Conservation (phyloP, 2,113 vertebrate species). For the Crotalus tigris region DNA sequence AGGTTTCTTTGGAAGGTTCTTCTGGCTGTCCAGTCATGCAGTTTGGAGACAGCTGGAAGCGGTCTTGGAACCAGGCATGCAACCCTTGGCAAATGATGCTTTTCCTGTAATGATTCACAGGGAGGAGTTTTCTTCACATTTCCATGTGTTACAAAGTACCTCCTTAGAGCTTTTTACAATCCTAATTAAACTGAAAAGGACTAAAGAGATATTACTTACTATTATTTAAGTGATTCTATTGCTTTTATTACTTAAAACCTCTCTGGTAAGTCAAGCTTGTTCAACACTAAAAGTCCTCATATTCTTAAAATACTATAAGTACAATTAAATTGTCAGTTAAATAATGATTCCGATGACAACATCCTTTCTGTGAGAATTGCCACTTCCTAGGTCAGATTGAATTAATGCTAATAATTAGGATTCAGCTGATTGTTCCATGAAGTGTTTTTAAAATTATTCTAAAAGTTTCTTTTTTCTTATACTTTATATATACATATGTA, state of each 20-base stretch:
- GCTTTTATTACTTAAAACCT: neutral
- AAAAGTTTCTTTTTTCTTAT: neutral
- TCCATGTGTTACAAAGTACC: neutral
- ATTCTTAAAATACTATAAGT: neutral
- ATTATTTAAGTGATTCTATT: neutral
- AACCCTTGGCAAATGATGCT: neutral
- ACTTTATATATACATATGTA: neutral
- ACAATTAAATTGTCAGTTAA: neutral
- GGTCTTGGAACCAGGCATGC: neutral
- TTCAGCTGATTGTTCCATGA: neutral
- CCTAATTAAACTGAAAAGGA: neutral
- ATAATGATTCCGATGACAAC: neutral
- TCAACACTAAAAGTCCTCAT: neutral
- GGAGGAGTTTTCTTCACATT: neutral
- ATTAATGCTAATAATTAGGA: neutral
- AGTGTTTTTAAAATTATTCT: neutral
- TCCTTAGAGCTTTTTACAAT: neutral
- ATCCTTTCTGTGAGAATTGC: too few relatives aligned
- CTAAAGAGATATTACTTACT: neutral
- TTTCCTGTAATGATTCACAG: neutral
- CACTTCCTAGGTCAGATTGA: neutral
- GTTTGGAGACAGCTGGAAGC: neutral
- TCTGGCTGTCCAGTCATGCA: neutral
- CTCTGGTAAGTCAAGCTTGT: neutral
- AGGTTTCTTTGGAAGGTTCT: neutral